phyloP scores from a whole-genome alignment of 2,113 vertebrate species.

The Hyaena hyaena region DNA sequence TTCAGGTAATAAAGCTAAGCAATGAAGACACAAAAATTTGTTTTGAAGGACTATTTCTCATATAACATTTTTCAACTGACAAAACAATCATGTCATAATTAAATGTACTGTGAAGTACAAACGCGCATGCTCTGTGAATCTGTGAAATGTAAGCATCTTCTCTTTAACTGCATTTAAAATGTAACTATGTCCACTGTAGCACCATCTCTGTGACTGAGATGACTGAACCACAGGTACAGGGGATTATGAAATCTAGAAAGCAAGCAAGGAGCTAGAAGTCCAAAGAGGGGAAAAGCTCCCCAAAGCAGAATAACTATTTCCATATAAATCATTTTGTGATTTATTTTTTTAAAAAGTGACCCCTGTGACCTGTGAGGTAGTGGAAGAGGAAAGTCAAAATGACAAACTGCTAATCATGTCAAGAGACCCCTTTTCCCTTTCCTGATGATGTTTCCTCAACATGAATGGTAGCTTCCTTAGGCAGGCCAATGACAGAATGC shows the following conservation, averaged over 20 bases:
- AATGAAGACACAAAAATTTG: background rate
- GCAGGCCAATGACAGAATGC: slow-evolving; percentile 80
- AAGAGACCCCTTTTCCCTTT: slow-evolving; percentile 87
- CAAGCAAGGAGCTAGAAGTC: slow-evolving; percentile 76
- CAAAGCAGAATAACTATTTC: slow-evolving; percentile 75
- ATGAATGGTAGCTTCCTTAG: slow-evolving; percentile 87
- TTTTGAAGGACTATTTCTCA: slow-evolving; percentile 60
- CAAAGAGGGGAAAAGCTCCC: slow-evolving; percentile 71
- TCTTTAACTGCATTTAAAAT: background rate
- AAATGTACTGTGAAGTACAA: slow-evolving; percentile 20
- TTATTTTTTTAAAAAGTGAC: slow-evolving; percentile 76
- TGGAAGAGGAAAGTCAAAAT: slow-evolving; percentile 86
- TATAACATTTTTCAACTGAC: slow-evolving; percentile 46
- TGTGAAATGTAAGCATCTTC: background rate
- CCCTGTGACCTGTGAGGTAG: slow-evolving; percentile 82
- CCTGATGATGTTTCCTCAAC: slow-evolving; percentile 87
- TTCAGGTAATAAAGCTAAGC: background rate
- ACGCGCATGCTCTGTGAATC: background rate
- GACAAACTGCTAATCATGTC: slow-evolving; percentile 85
- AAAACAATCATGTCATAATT: slow-evolving; percentile 58
- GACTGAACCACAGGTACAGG: background rate
- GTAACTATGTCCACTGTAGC: background rate
- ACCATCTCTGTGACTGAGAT: background rate
- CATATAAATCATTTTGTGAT: slow-evolving; percentile 75
- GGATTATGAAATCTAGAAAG: slow-evolving; percentile 28